Conservation (phyloP, 2,113 vertebrate genomes). For the Malaclemys terrapin region DNA sequence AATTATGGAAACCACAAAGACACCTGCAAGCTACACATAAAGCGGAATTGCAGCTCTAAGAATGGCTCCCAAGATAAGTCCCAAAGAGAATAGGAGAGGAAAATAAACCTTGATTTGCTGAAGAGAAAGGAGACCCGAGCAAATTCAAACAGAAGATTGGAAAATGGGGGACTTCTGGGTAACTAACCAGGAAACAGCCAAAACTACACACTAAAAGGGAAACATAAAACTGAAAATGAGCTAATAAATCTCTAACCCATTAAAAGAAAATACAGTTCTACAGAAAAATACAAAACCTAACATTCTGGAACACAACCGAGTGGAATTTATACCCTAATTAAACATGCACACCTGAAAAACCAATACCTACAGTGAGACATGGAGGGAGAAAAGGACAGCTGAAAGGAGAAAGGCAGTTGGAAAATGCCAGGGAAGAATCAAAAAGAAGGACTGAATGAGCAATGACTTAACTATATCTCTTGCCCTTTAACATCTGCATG, state of each 20-base stretch:
- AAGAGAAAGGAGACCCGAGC: neutral
- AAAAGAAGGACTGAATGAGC: accelerated
- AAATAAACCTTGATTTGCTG: neutral
- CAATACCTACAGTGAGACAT: neutral
- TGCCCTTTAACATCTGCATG: neutral
- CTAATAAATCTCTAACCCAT: slow-evolving; percentile 68
- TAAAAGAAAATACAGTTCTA: slow-evolving; percentile 67
- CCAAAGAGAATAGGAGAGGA: neutral
- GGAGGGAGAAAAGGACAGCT: accelerated
- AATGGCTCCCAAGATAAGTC: neutral
- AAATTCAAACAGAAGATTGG: neutral
- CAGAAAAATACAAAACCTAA: slow-evolving; percentile 72
- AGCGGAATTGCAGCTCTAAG: neutral
- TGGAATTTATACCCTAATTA: slow-evolving; percentile 64
- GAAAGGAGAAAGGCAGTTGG: accelerated
- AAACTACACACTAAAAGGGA: slow-evolving; percentile 53
- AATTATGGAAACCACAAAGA: slow-evolving; percentile 30
- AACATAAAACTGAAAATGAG: slow-evolving; percentile 62
- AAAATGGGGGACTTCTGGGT: neutral
- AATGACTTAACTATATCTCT: neutral
- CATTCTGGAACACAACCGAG: slow-evolving; percentile 44
- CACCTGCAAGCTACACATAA: neutral
- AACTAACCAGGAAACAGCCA: slow-evolving; percentile 33
- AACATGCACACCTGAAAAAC: neutral
- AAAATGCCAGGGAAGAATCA: neutral